phyloP scores from a whole-genome alignment of 1,140 invertebrate species.

The Meloidogyne hapla region DNA sequence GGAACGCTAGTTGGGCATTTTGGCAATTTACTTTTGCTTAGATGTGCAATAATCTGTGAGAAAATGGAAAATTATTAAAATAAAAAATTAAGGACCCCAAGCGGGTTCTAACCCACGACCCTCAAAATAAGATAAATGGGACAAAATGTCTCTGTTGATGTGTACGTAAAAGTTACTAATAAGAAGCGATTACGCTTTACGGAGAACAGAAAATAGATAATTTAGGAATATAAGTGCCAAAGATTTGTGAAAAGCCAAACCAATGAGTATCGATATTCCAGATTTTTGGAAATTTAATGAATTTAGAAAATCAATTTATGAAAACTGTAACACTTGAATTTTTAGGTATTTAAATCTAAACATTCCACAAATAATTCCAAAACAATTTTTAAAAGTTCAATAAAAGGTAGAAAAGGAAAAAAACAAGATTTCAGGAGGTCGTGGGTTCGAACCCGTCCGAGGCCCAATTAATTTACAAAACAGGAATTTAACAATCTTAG shows the following conservation, averaged over 20 bases:
- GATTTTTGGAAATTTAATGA: not conserved
- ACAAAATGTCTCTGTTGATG: not conserved
- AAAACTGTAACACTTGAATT: too few species aligned
- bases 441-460: too few species aligned
- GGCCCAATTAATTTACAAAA: too few species aligned
- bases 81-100: not conserved
- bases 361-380: too few species aligned
- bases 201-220: not conserved
- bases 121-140: not conserved
- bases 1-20: conserved; percentile 46
- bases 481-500: too few species aligned
- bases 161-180: not conserved
- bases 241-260: not conserved
- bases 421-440: too few species aligned
- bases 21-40: conserved; percentile 39
- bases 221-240: not conserved
- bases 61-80: not conserved
- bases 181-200: not conserved
- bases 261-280: not conserved
- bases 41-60: conserved; percentile 20
- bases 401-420: too few species aligned
- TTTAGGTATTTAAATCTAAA: too few species aligned
- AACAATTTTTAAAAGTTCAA: too few species aligned
- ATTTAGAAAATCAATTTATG: too few species aligned
- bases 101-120: not conserved